Conservation (phyloP, 2,797 vertebrate species). For the Euphonia xanthogaster region DNA sequence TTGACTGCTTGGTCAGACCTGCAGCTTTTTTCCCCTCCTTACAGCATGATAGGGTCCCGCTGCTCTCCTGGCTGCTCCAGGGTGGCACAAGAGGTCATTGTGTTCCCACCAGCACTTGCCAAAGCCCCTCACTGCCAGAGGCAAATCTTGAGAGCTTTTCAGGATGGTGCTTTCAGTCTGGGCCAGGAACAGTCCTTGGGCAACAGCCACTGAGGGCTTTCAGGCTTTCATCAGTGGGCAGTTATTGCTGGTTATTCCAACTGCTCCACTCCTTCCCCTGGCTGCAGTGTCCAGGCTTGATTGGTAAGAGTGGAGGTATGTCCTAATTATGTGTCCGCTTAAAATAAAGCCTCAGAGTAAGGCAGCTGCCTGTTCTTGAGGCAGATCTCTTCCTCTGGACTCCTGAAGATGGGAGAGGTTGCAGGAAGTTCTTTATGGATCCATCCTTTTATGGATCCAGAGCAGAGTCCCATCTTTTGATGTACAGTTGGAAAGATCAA, state of each 20-base stretch:
- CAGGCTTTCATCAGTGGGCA: background rate
- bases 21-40: background rate
- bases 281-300: background rate
- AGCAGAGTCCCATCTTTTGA: background rate
- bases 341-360: background rate
- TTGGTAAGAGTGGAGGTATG: background rate
- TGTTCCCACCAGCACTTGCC: conserved; percentile 21
- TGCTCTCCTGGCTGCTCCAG: background rate
- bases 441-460: background rate
- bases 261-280: background rate
- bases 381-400: background rate
- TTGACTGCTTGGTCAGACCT: background rate
- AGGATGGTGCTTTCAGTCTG: background rate
- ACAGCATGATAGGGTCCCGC: background rate
- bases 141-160: background rate
- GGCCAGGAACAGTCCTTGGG: background rate
- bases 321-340: background rate
- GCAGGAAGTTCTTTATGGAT: background rate
- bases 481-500: background rate
- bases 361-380: background rate
- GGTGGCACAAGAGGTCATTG: background rate
- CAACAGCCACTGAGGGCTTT: background rate
- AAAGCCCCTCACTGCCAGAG: background rate
- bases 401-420: background rate
- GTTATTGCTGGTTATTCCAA: background rate